phyloP scores from a whole-genome alignment of 2,797 vertebrate genomes.

The Catamblyrhynchus diadema region DNA sequence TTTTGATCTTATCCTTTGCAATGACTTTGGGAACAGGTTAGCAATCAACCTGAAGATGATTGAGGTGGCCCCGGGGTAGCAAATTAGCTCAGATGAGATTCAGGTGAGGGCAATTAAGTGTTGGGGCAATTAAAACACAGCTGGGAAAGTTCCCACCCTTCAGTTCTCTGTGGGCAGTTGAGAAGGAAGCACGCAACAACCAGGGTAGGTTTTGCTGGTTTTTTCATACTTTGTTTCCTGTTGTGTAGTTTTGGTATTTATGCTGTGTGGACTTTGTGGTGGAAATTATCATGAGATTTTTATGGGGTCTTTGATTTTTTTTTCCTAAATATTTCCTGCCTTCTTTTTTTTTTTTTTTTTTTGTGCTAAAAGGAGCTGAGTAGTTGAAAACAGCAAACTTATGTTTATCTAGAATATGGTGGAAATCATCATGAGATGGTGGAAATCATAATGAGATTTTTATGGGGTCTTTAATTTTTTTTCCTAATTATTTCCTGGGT shows the following conservation, averaged over 20 bases:
- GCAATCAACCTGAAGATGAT: background rate
- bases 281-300: background rate
- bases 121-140: background rate
- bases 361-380: background rate
- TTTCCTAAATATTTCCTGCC: background rate
- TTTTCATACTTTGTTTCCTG: rapidly evolving
- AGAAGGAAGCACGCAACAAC: rapidly evolving
- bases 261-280: background rate
- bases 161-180: background rate
- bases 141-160: background rate
- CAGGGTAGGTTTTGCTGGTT: rapidly evolving
- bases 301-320: background rate
- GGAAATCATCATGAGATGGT: no score
- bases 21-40: background rate
- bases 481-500: background rate
- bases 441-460: background rate
- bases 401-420: background rate
- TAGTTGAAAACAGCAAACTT: background rate
- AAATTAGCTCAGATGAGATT: background rate
- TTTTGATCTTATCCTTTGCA: background rate
- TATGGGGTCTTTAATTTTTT: background rate
- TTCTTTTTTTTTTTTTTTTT: no score
- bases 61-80: background rate
- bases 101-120: background rate
- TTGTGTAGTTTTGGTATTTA: background rate